Conservation (phyloP, 2,888 invertebrate species). For the Parapristionchus giblindavisi region DNA sequence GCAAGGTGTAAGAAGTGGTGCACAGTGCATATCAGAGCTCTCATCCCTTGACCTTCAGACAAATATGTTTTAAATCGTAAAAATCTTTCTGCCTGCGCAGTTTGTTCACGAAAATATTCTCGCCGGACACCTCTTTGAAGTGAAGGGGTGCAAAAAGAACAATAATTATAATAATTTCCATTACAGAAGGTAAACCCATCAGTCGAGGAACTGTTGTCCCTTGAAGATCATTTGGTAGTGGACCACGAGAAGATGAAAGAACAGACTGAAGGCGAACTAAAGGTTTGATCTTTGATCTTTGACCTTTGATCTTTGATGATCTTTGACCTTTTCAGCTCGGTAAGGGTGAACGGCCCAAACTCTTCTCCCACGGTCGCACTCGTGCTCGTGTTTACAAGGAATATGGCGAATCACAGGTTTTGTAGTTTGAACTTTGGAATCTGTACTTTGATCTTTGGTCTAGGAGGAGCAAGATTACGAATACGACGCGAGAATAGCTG, state of each 20-base stretch:
- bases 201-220: constrained; percentile 23
- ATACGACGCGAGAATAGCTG: constrained; percentile 29
- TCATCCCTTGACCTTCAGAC: no score
- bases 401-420: background rate
- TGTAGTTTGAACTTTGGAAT: background rate
- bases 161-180: background rate
- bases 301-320: background rate
- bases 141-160: background rate
- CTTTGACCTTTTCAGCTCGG: background rate
- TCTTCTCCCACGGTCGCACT: constrained; percentile 27
- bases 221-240: constrained; percentile 21
- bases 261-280: constrained; percentile 6
- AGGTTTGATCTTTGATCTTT: background rate
- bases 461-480: constrained; percentile 29
- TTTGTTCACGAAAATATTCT: no score
- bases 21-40: no score
- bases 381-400: no score
- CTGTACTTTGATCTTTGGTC: background rate
- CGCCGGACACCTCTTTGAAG: no score
- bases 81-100: no score
- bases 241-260: constrained; percentile 32
- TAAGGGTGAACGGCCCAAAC: constrained; percentile 30
- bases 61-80: no score
- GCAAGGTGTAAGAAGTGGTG: no score
- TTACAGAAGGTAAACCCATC: background rate